Base-by-base conservation (phyloP, 2,888 invertebrate species). In the Pasiphila rectangulata region DNA sequence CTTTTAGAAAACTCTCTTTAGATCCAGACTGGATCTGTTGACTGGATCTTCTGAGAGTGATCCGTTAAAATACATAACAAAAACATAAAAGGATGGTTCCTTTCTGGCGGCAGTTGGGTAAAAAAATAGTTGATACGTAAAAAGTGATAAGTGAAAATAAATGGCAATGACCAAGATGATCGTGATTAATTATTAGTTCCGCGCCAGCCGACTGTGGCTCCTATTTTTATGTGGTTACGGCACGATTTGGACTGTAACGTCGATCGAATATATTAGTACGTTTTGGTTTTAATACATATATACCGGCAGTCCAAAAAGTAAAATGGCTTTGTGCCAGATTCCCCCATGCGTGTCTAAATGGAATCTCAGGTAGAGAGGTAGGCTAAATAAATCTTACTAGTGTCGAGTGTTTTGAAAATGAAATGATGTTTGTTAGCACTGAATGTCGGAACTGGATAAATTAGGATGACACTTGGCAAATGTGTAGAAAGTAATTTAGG, bases 161-260 rank as follows among this genome's bases (percentile, higher is more conserved):
- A 57, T 46, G 56, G 36, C 56, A 56, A 54, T 52, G 58, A 56
- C 56, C 56, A 39, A 46, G 32, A 46, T 50, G 49, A 40, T 50
- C 47, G 48, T 39, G 40, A 47, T 40, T 41, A 42, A 41, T 54
- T 54, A 29, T 49, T 40, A 10, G 17, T 32, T 17, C 32, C 23
- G 25, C 32, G 46, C 21, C 39, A 42, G 45, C 47, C 32, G 38
- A 51, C 40, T 41, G 44, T 50, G 34, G 30, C 32, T 46, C 40
- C 43, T 51, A 46, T 51, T 47, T 47, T 47, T 45, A 54, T 39
- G 40, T 12, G 38, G 25, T 24, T 40, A 45, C 24, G 30, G 50
- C 30, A 37, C 25, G 40, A 36, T 44, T 49, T 40, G 13, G 25
- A 25, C 16, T 46, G 35, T 13, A 35, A 21, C 20, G 25, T 38